phyloP scores from a whole-genome alignment of 2,888 invertebrate genomes.

The Epinotia demarniana region DNA sequence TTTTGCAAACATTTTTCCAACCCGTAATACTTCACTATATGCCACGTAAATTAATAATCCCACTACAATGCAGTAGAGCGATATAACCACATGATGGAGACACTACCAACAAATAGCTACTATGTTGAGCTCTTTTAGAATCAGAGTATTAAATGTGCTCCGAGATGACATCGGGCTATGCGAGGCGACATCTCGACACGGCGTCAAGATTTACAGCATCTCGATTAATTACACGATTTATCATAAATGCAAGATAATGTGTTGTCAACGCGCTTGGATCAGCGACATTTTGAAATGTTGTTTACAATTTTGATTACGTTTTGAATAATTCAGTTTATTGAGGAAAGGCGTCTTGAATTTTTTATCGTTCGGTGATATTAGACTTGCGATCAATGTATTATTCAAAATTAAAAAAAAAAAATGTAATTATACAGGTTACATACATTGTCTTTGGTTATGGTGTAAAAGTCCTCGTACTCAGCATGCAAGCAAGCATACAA shows the following conservation, averaged over 20 bases:
- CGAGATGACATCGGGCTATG: conserved; percentile 10
- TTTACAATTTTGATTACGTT: conserved; percentile 5
- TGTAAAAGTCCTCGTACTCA: too few species aligned
- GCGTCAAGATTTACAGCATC: conserved; percentile 24
- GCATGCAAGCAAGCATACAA: too few species aligned
- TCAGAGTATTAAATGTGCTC: background rate
- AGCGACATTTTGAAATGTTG: conserved; percentile 16
- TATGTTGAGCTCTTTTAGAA: conserved; percentile 6
- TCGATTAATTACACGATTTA: conserved; percentile 25
- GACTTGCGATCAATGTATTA: background rate
- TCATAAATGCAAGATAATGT: conserved; percentile 30
- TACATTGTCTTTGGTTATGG: too few species aligned
- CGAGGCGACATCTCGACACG: conserved; percentile 21
- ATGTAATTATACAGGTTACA: too few species aligned
- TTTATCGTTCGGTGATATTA: background rate
- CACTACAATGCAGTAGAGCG: conserved; percentile 21
- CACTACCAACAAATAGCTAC: background rate
- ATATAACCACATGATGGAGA: background rate
- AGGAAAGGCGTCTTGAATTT: background rate
- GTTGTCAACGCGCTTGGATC: conserved; percentile 26
- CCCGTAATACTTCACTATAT: conserved; percentile 7
- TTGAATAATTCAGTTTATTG: background rate
- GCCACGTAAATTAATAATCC: conserved; percentile 15
- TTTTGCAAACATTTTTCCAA: conserved; percentile 2
- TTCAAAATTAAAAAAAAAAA: too few species aligned